Base-by-base conservation (phyloP, 2,797 vertebrate genomes). In the Hemibagrus guttatus region DNA sequence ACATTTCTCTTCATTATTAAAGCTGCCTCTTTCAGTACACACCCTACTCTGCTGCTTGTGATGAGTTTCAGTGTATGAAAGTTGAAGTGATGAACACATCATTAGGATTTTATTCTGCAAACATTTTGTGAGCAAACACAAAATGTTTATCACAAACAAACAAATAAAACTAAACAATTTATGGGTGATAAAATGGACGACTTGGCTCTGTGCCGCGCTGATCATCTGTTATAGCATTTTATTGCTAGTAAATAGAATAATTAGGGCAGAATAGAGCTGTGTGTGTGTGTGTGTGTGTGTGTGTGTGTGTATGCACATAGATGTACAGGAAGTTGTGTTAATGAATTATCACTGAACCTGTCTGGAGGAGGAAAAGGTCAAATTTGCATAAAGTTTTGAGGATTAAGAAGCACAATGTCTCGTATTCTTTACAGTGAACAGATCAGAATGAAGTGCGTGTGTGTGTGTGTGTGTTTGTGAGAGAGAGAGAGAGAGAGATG, bases 301-400 rank as follows among this genome's bases (percentile, higher is more conserved):
- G 39, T 74, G 23, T 46, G 71, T n/a, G 35, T 12, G 11, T 46
- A 3, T 31, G 5, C 49, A 56, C 49, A 3, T 31, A 76, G 49
- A 76, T 56, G n/a, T 76, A 76, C n/a, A 76, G n/a, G 12, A 76
- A 76, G n/a, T 19, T 31, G 52, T 76, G 28, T 76, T 56, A 56
- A 56, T 56, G n/a, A 28, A 52, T 75, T 49, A 75, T 28, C 46
- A 75, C 72, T 75, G 14, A 54, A 75, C 14, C 23, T 56, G 49
- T 54, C 46, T 76, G 52, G 31, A 56, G 28, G 52, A 76, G 52
- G 16, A 56, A 76, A 76, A 56, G 49, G 74, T 76, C 52, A 76
- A 76, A 76, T 76, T 76, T 31, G 52, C 74, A 76, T 76, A 76
- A 31, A 76, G 49, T 6, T 74, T n/a, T 4, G 23, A 74, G 42